These are phyloP conservation scores for Melanotaenia boesemani DNA, from an alignment of 2,797 vertebrate genomes.

Conservation along the genomic window DNA sequence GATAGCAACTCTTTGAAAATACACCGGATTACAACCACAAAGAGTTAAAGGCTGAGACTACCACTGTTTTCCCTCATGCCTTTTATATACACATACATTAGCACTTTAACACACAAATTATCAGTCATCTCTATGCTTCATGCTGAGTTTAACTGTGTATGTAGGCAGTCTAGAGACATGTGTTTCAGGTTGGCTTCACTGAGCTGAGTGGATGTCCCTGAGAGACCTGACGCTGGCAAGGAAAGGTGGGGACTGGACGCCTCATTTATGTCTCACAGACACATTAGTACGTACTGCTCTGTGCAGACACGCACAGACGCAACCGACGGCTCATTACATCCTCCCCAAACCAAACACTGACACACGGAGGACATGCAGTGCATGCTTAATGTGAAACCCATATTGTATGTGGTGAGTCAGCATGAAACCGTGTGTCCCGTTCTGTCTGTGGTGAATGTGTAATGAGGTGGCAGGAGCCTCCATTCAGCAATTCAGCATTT, in stretches of 20 bases:
- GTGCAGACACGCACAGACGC: constrained; percentile 15
- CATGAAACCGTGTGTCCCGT: constrained; percentile 67
- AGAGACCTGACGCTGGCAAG: constrained; percentile 68
- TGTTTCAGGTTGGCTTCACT: constrained; percentile 71
- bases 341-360: constrained; percentile 45
- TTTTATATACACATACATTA: constrained; percentile 28
- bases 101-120: constrained; percentile 25
- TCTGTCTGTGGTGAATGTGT: constrained; percentile 75
- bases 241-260: constrained; percentile 41
- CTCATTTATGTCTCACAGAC: constrained; percentile 61
- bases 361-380: constrained; percentile 37
- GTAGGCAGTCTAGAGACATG: constrained; percentile 60
- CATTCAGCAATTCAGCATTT: constrained; percentile 77
- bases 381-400: constrained; percentile 62
- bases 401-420: constrained; percentile 66
- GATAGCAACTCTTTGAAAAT: constrained; percentile 47
- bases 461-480: constrained; percentile 78
- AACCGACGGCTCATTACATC: constrained; percentile 70
- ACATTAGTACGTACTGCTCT: constrained; percentile 33
- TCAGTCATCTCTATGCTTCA: constrained; percentile 57
- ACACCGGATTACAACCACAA: constrained; percentile 45
- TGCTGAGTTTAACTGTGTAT: constrained; percentile 47
- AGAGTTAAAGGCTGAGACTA: constrained; percentile 47
- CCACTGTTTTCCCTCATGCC: constrained; percentile 42
- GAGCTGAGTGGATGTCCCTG: constrained; percentile 67